Conservation (phyloP, 1,140 invertebrate genomes). For the Pogonomyrmex barbatus region DNA sequence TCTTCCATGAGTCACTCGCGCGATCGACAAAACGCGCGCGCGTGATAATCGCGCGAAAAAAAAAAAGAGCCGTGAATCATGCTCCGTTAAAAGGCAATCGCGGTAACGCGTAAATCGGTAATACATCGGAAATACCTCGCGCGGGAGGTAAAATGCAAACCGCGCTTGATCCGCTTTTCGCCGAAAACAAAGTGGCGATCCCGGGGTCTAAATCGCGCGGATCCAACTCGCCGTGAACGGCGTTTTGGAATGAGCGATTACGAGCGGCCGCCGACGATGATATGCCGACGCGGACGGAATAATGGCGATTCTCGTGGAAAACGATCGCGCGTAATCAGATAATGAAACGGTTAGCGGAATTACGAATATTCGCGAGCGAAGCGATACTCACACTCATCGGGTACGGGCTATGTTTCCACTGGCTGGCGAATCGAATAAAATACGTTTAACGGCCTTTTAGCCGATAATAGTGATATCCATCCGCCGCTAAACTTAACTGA, state of each 20-base stretch:
- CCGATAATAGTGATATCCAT: slow-evolving; percentile 72
- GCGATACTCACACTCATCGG: slow-evolving; percentile 81
- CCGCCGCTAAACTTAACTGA: slow-evolving; percentile 43
- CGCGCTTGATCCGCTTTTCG: not conserved
- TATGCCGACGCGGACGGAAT: not conserved
- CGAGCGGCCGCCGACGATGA: not conserved
- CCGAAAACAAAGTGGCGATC: not conserved
- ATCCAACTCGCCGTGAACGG: not conserved
- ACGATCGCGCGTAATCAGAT: slow-evolving; percentile 43
- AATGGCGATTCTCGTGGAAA: slow-evolving; percentile 31
- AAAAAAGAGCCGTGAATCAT: not conserved
- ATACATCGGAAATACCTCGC: not conserved
- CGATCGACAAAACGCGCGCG: slow-evolving; percentile 4
- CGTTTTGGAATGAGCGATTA: slow-evolving; percentile 18
- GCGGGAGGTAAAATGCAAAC: not conserved
- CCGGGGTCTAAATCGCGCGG: not conserved
- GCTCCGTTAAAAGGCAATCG: not conserved
- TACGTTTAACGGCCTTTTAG: slow-evolving; percentile 66
- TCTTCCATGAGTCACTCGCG: slow-evolving; percentile 23
- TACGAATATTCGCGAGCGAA: slow-evolving; percentile 16
- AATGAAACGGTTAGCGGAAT: slow-evolving; percentile 31
- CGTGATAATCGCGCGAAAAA: not conserved
- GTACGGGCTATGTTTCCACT: slow-evolving; percentile 76
- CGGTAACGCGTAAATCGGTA: not conserved
- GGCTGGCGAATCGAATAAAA: slow-evolving; percentile 65